Percentiles rank a stretch among this genome's conserved stretches.
Evolutionary conservation across 37 sponge, comb jelly and placozoan genomes (phyloP).

Genomic region (Cladorhizidae sp.): DNA sequence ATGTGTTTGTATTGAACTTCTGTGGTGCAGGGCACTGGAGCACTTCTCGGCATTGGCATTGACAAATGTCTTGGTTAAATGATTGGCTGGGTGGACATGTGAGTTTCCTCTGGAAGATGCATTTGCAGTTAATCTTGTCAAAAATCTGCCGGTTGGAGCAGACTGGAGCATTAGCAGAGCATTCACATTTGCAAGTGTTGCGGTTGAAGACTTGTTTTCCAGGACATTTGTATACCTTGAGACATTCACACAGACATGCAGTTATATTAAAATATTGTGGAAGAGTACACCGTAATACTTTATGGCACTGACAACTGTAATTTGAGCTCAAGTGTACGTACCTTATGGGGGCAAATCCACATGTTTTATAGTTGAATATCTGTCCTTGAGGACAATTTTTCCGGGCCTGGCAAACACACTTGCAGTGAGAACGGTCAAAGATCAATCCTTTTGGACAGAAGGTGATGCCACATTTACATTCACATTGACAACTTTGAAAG

Average conservation of each 20-base stretch:
- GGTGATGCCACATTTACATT: too few relatives aligned
- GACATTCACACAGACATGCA: constrained; percentile 36
- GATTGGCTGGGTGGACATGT: not conserved
- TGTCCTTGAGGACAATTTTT: constrained; percentile 18
- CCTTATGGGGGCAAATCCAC: too few relatives aligned
- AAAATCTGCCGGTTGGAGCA: constrained; percentile 28
- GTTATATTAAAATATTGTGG: constrained; percentile 3
- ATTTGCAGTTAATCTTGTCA: constrained; percentile 25
- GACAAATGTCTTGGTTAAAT: not conserved
- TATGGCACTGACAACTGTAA: constrained; percentile 36
- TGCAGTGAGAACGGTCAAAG: constrained; percentile 7
- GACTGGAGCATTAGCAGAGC: constrained; percentile 1
- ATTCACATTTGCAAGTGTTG: constrained; percentile 38
- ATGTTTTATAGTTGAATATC: constrained; percentile 21
- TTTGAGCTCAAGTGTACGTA: too few relatives aligned
- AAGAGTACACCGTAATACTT: not conserved
- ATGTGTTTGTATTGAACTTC: too few relatives aligned
- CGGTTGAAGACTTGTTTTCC: constrained; percentile 15
- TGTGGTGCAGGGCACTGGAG: too few relatives aligned
- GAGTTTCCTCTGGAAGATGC: constrained; percentile 5
- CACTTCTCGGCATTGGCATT: not conserved
- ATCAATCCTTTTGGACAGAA: constrained; percentile 15
- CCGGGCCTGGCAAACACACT: constrained; percentile 13
- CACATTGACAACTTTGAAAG: not conserved
- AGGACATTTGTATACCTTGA: constrained; percentile 15